Evolutionary conservation across 2,113 vertebrate species (phyloP), one percentile per base, ranked within the genome.

Genomic region (Ceyx cyanopectus): DNA sequence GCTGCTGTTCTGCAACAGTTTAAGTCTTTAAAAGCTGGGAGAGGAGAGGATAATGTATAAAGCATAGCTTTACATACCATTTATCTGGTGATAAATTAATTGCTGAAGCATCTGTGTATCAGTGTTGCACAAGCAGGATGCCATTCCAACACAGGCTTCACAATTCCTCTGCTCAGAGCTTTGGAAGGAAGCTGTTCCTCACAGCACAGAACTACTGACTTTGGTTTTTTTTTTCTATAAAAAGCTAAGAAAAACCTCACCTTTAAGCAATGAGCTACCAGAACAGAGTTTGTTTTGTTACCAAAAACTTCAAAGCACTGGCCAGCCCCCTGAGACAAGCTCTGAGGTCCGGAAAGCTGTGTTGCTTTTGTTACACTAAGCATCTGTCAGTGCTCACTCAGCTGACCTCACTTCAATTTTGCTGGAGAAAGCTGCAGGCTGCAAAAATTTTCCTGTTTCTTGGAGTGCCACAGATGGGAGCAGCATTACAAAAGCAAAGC

Each of bases 1-100:
- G 81, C 89, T 66, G 85, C 40, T 84, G 74, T 89, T 89, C 70
- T 14, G 43, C n/a, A 43, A 61, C 54, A 81, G 77, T 95, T 94
- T 89, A 87, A 67, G 73, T 40, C 68, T 43, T 84, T 67, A 69
- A 76, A 90, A 87, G 61, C 29, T 9, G 57, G 26, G 50, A 60
- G 69, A 41, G 70, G 58, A 81, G 61, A n/a, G 75, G 56, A 92
- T 43, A 79, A 87, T 22, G 4, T 51, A 20, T 40, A 72, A 86
- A 93, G 75, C 56, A 1, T 26, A 61, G 62, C 73, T 77, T 48
- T 82, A 11, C 50, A 14, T 24, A 3, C 24, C 17, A 3, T 53
- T 63, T 75, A 8, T 41, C 26, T 85, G 34, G 17, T 17, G 63
- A 21, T 10, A 56, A 54, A 45, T 74, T 26, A 48, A 54, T 60